These are phyloP conservation scores for Periophthalmus magnuspinnatus DNA, from an alignment of 2,797 vertebrate genomes.

Conservation along the genomic window DNA sequence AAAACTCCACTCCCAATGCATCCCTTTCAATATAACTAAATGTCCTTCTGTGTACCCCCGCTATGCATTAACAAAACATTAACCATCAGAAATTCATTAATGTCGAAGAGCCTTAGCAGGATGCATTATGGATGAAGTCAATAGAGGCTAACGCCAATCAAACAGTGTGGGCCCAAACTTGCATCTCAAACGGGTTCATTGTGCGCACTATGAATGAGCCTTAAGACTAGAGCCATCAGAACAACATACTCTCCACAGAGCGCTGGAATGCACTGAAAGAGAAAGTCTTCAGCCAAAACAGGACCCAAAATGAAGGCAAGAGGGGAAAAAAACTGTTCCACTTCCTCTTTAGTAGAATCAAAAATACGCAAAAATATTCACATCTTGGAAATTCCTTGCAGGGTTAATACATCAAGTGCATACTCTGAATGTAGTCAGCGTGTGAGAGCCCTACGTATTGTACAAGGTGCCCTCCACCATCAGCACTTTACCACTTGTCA, in stretches of 20 bases:
- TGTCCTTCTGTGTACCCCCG: conserved; percentile 27
- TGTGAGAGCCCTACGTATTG: conserved; percentile 9
- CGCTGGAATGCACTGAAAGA: conserved; percentile 57
- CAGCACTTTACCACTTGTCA: conserved; percentile 39
- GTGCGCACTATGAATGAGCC: conserved; percentile 67
- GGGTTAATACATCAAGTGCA: background rate
- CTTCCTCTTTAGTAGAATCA: conserved; percentile 37
- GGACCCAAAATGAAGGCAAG: conserved; percentile 24
- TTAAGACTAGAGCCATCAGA: conserved; percentile 49
- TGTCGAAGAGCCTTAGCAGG: conserved; percentile 26
- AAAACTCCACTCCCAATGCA: conserved; percentile 6
- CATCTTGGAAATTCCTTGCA: background rate
- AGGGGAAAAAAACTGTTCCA: conserved; percentile 10
- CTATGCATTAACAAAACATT: conserved; percentile 14
- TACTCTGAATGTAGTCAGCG: background rate
- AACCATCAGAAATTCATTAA: conserved; percentile 35
- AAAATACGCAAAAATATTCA: background rate
- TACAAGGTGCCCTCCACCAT: conserved; percentile 29
- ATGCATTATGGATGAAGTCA: conserved; percentile 60
- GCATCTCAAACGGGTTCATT: conserved; percentile 59
- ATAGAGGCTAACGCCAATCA: conserved; percentile 57
- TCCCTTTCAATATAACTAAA: background rate
- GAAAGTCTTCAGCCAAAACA: conserved; percentile 25
- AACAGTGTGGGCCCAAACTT: conserved; percentile 47
- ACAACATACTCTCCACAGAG: conserved; percentile 49